phyloP scores from a whole-genome alignment of 2,888 invertebrate genomes.

The Leptopterna dolabrata region DNA sequence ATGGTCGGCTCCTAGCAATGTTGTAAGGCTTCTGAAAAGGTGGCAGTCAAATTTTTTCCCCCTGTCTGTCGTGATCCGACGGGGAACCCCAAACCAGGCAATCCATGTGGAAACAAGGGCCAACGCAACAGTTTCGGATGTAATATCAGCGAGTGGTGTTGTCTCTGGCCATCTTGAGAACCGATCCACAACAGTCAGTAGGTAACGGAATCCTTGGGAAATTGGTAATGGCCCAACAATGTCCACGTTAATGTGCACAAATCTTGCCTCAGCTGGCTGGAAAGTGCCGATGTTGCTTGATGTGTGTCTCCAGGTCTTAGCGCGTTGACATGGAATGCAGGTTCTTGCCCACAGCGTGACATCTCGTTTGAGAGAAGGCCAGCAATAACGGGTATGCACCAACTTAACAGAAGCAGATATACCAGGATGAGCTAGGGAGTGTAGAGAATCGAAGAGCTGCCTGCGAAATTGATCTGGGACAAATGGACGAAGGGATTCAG shows the following conservation, averaged over 20 bases:
- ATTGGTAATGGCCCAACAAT: constrained; percentile 12
- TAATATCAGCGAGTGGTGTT: constrained; percentile 65
- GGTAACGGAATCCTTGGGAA: constrained; percentile 62
- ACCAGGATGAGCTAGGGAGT: constrained; percentile 34
- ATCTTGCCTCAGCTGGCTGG: not conserved
- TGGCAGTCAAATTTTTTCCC: not conserved
- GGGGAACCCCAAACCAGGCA: not conserved
- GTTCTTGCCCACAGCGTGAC: not conserved
- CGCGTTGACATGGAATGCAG: constrained; percentile 25
- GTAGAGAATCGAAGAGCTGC: constrained; percentile 10
- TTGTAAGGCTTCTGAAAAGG: not conserved
- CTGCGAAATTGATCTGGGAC: not conserved
- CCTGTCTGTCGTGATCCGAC: not conserved
- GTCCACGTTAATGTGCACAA: constrained; percentile 1
- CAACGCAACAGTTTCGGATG: constrained; percentile 65
- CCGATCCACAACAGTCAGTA: constrained; percentile 65
- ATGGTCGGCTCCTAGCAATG: not conserved
- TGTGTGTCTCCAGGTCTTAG: constrained; percentile 12
- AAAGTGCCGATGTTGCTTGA: not conserved
- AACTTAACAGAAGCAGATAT: not conserved
- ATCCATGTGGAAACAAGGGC: not conserved
- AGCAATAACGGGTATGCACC: constrained; percentile 12
- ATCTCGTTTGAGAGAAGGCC: constrained; percentile 30
- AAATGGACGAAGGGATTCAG: constrained; percentile 22
- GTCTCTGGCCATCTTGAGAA: constrained; percentile 67